Conservation (phyloP, 2,797 vertebrate genomes). For the Ficedula albicollis region DNA sequence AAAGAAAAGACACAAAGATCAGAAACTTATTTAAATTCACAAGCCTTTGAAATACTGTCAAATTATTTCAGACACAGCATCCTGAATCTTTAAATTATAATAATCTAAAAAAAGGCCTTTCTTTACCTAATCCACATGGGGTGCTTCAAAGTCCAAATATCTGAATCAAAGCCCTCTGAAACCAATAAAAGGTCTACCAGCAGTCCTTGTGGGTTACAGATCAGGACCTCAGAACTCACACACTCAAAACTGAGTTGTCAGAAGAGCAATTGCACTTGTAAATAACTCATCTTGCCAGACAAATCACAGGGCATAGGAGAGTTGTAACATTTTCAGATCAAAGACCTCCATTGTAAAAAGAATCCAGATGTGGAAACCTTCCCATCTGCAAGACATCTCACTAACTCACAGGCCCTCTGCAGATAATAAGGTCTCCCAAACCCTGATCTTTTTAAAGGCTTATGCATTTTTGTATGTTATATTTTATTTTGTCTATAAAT, state of each 20-base stretch:
- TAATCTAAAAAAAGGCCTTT: neutral
- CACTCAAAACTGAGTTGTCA: constrained; percentile 9
- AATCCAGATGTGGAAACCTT: constrained; percentile 52
- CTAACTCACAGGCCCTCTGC: neutral
- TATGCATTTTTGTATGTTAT: neutral
- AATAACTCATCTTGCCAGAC: constrained; percentile 52
- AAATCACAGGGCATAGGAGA: constrained; percentile 50
- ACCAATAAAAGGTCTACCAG: constrained; percentile 14
- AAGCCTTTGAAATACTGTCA: constrained; percentile 40
- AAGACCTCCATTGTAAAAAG: neutral
- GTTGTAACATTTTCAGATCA: constrained; percentile 48
- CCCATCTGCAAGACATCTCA: constrained; percentile 14
- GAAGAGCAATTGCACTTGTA: constrained; percentile 35
- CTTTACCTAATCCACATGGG: neutral
- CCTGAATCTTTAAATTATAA: constrained; percentile 54
- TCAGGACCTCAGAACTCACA: constrained; percentile 29
- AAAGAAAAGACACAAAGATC: constrained; percentile 63
- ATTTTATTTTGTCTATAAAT: neutral
- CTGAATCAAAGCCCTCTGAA: constrained; percentile 33
- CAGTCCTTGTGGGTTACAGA: constrained; percentile 25
- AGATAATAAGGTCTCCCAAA: neutral
- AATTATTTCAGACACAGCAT: constrained; percentile 49
- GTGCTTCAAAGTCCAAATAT: neutral
- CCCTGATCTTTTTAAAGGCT: neutral
- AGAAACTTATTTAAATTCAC: constrained; percentile 58